phyloP scores from a whole-genome alignment of 2,797 vertebrate genomes.

The Manis pentadactyla region DNA sequence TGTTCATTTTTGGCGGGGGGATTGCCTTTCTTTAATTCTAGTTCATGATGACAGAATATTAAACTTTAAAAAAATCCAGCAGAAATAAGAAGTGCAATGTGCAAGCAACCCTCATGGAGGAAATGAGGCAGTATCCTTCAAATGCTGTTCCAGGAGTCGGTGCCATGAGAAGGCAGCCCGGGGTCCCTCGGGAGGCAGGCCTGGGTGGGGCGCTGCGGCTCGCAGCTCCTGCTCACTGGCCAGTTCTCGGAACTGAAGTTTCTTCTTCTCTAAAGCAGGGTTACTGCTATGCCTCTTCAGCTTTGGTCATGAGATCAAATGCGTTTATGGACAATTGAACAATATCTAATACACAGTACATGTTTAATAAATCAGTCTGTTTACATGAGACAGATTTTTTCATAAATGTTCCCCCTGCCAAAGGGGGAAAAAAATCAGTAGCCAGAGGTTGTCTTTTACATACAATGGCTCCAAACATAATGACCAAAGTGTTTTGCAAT shows the following conservation, averaged over 20 bases:
- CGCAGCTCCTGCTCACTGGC: rapidly evolving
- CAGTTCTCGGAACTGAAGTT: background rate
- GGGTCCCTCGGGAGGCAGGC: rapidly evolving
- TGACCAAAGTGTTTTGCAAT: background rate
- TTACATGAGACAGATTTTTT: background rate
- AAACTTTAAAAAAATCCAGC: background rate
- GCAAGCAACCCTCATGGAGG: background rate
- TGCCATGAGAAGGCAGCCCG: rapidly evolving
- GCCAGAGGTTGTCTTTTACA: background rate
- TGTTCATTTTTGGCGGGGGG: too few species aligned
- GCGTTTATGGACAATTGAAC: background rate
- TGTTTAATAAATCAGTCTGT: background rate
- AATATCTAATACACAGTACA: rapidly evolving
- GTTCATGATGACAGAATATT: background rate
- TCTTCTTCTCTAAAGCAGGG: rapidly evolving
- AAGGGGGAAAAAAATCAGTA: background rate
- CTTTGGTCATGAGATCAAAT: background rate
- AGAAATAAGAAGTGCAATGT: background rate
- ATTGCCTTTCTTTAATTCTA: background rate
- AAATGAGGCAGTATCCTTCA: rapidly evolving
- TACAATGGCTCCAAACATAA: background rate
- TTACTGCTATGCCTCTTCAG: rapidly evolving
- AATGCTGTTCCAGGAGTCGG: rapidly evolving
- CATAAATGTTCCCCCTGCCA: too few species aligned
- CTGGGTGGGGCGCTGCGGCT: rapidly evolving